These are phyloP conservation scores for Sinodicranocentrus sp. DNA, from an alignment of 2,888 invertebrate genomes.

Conservation along the genomic window DNA sequence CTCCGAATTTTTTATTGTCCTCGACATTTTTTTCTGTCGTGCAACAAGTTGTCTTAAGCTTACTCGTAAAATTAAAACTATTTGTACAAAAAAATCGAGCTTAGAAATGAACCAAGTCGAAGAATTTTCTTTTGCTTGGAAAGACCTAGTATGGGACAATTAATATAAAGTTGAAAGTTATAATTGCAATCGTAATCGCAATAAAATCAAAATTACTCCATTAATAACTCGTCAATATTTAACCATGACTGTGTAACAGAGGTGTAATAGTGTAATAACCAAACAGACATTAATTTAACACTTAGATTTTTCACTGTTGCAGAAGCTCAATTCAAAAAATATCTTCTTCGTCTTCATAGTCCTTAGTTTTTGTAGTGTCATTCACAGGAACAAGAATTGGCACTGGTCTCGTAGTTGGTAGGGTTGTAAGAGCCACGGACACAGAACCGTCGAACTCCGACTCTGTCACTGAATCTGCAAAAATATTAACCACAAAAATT, in stretches of 20 bases:
- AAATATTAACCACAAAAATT: slow-evolving; percentile 2
- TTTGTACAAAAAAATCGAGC: not conserved
- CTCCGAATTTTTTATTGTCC: slow-evolving; percentile 22
- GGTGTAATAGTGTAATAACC: no score
- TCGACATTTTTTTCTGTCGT: slow-evolving; percentile 56
- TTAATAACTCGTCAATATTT: no score
- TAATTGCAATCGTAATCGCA: no score
- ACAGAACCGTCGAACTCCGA: slow-evolving; percentile 28
- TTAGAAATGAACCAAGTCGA: not conserved
- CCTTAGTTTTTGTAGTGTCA: slow-evolving; percentile 26
- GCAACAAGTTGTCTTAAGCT: slow-evolving; percentile 51
- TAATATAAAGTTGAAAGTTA: no score
- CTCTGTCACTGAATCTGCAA: slow-evolving; percentile 21
- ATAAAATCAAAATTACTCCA: no score
- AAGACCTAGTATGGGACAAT: not conserved
- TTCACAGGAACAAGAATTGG: slow-evolving; percentile 38
- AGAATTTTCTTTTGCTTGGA: not conserved
- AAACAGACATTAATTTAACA: no score
- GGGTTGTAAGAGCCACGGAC: slow-evolving; percentile 12
- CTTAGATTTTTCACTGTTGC: no score
- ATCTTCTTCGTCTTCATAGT: slow-evolving; percentile 60
- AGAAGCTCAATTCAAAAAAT: slow-evolving; percentile 25
- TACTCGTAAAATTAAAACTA: slow-evolving; percentile 28
- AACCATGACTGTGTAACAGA: no score
- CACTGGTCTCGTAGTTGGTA: slow-evolving; percentile 11